Percentiles rank a stretch among this genome's conserved stretches.
Conservation (phyloP, 2,113 vertebrate genomes). For the Accipiter virgatus region DNA sequence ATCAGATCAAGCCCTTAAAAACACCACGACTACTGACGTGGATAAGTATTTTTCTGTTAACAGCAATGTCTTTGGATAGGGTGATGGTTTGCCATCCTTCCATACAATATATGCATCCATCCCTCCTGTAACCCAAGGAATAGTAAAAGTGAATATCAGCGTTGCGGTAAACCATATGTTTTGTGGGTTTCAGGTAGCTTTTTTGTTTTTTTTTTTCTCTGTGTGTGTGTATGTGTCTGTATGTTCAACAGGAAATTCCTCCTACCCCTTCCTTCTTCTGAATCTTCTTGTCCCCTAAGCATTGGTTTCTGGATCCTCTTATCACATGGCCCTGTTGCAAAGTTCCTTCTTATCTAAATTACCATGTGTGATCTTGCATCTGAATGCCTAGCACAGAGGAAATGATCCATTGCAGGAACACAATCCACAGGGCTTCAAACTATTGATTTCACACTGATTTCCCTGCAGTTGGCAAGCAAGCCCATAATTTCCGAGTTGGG, state of each 20-base stretch:
- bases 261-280: slow-evolving; percentile 3
- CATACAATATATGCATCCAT: not conserved
- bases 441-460: slow-evolving; percentile 30
- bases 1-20: not conserved
- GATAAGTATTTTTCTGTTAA: not conserved
- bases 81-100: slow-evolving; percentile 11
- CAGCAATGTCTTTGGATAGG: not conserved
- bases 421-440: not conserved
- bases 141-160: slow-evolving; percentile 31
- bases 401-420: slow-evolving; percentile 6
- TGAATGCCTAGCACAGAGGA: not conserved
- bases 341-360: slow-evolving; percentile 60
- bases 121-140: not conserved
- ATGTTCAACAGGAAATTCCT: slow-evolving; percentile 41
- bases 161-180: slow-evolving; percentile 16
- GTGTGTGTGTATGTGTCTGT: not conserved
- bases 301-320: slow-evolving; percentile 48
- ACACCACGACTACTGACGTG: not conserved
- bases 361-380: slow-evolving; percentile 33
- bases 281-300: not conserved
- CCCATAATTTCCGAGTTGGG: not conserved
- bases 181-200: slow-evolving; percentile 36
- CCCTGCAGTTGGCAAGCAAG: not conserved
- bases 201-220: not conserved
- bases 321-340: slow-evolving; percentile 26